Evolutionary conservation across 2,113 vertebrate genomes (phyloP).

Genomic region (Dromas ardeola): DNA sequence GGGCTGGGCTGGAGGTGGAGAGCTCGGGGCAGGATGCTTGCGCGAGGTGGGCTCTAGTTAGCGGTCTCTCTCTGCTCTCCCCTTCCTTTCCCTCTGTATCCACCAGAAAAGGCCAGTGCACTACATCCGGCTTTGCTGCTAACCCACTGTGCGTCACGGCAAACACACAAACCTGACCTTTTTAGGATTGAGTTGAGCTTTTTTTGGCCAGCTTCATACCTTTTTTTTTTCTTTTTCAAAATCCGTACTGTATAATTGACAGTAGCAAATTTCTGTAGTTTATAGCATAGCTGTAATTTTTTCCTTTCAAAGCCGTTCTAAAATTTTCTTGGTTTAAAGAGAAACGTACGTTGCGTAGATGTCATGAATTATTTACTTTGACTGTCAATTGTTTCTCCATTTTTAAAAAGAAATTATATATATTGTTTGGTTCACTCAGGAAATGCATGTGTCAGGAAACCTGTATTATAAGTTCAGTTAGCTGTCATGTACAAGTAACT

Average conservation of each 20-base stretch:
- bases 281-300: constrained; percentile 71
- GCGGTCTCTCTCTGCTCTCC: not conserved
- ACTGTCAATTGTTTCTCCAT: constrained; percentile 71
- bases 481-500: constrained; percentile 75
- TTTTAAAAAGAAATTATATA: constrained; percentile 59
- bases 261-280: constrained; percentile 61
- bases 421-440: constrained; percentile 82
- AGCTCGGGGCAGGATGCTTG: not conserved
- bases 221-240: constrained; percentile 9
- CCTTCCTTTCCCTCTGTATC: not conserved
- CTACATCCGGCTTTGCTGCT: constrained; percentile 59
- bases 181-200: constrained; percentile 31
- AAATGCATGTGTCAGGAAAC: constrained; percentile 80
- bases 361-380: constrained; percentile 71
- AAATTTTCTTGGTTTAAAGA: constrained; percentile 49
- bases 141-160: constrained; percentile 5
- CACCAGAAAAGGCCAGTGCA: constrained; percentile 42
- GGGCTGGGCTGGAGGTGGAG: not conserved
- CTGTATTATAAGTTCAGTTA: constrained; percentile 75
- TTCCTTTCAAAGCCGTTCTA: constrained; percentile 52
- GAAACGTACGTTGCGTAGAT: constrained; percentile 59
- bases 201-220: not conserved
- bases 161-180: constrained; percentile 33
- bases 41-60: not conserved
- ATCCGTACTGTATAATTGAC: constrained; percentile 56